A percentile compares a stretch with the other conserved stretches of the same genome.
Evolutionary conservation across 2,797 vertebrate genomes (phyloP).

Genomic region (Xiphophorus birchmanni): DNA sequence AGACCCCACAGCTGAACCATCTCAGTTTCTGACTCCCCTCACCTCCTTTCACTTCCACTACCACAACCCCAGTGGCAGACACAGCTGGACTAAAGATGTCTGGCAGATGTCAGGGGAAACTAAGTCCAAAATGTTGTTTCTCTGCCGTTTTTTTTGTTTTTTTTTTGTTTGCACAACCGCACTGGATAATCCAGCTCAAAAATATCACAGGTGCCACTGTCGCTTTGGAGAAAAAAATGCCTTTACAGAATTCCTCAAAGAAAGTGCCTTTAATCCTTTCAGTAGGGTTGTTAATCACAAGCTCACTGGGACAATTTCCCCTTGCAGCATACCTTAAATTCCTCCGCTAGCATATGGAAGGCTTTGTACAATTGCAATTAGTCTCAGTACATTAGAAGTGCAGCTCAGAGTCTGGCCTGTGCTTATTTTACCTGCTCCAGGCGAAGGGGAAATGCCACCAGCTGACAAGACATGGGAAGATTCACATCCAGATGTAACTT

Average conservation of each 20-base stretch:
- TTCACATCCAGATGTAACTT: slow-evolving; percentile 48
- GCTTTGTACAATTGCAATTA: slow-evolving; percentile 55
- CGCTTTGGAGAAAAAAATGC: slow-evolving; percentile 52
- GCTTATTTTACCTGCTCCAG: slow-evolving; percentile 45
- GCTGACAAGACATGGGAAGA: slow-evolving; percentile 57
- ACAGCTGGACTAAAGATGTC: slow-evolving; percentile 81
- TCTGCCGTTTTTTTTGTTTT: slow-evolving; percentile 71
- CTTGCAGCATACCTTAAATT: slow-evolving; percentile 68
- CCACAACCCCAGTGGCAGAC: slow-evolving; percentile 51
- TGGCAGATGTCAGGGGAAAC: slow-evolving; percentile 79
- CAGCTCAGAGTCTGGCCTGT: slow-evolving; percentile 21
- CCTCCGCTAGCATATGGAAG: slow-evolving; percentile 49
- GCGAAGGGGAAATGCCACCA: slow-evolving; percentile 60
- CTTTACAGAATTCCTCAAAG: slow-evolving; percentile 53
- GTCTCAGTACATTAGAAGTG: slow-evolving; percentile 47
- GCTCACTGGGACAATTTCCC: slow-evolving; percentile 67
- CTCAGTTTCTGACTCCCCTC: slow-evolving; percentile 22
- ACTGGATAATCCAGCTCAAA: slow-evolving; percentile 60
- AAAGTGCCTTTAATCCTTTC: slow-evolving; percentile 73
- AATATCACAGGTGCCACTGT: slow-evolving; percentile 61
- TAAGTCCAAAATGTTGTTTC: slow-evolving; percentile 69
- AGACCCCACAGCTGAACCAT: slow-evolving; percentile 16
- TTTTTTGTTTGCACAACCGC: slow-evolving; percentile 54
- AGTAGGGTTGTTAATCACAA: slow-evolving; percentile 75
- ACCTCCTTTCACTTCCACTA: slow-evolving; percentile 34